Evolutionary conservation across 2,113 vertebrate species (phyloP), one percentile per base, ranked within the genome.

Genomic region (Platichthys stellatus): DNA sequence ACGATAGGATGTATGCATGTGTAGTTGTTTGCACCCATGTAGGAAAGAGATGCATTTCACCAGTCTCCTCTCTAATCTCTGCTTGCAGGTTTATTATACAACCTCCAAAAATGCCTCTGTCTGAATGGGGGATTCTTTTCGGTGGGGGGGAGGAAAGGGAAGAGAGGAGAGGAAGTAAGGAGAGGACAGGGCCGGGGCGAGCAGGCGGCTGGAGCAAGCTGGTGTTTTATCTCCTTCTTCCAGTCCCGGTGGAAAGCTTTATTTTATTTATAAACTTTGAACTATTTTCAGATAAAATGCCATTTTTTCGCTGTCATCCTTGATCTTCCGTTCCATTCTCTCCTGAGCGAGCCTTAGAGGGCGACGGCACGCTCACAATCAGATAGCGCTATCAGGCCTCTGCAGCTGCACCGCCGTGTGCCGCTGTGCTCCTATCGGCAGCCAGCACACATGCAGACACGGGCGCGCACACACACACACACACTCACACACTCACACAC

Each of bases 211-310:
- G 71, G 72, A 84, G 89, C 69, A 57, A 89, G 88, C 92, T 88
- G 92, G 75, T 70, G 86, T 94, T 95, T 95, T 95, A 95, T 95
- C 94, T 94, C 91, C 82, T 81, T 91, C 87, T 87, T 84, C 90
- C 94, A 95, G 94, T 94, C 92, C 88, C 88, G 71, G 86, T 77
- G 91, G 92, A 94, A 93, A 93, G 94, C 92, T 94, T 95, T 94
- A 94, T 95, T 95, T 95, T 94, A 94, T 95, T 95, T 94, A 94
- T 93, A 94, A 95, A 95, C 94, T 95, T 95, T 95, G 94, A 95
- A 95, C 94, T 93, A 94, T 95, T 94, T 94, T 94, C 93, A 92
- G 94, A 95, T 94, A 95, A 94, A 95, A 93, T 90, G 93, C 92
- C 93, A 95, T 94, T 95, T 95, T 94, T 94, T 93, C 79, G 84